phyloP scores from a whole-genome alignment of 1,140 invertebrate genomes.

The Leptinotarsa undecemlineata region DNA sequence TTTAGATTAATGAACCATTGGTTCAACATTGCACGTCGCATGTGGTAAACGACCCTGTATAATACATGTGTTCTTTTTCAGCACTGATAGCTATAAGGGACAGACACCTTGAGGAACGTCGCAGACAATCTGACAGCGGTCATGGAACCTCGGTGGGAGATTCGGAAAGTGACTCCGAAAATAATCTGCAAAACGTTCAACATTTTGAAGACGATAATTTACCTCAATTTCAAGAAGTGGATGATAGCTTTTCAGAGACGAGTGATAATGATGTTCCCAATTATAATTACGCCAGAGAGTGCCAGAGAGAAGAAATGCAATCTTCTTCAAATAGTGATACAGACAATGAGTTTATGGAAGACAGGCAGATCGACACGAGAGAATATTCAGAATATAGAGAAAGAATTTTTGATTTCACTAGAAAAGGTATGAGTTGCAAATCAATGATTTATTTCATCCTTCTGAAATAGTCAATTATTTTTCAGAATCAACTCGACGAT shows the following conservation, averaged over 20 bases:
- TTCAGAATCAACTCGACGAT: not conserved
- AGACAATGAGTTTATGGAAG: conserved; percentile 46
- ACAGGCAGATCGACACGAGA: conserved; percentile 34
- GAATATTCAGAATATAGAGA: conserved; percentile 46
- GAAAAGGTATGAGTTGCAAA: conserved; percentile 29
- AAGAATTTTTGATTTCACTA: conserved; percentile 49
- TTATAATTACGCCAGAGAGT: conserved; percentile 34
- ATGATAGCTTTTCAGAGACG: conserved; percentile 26
- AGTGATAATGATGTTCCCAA: conserved; percentile 21
- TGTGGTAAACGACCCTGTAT: too few species aligned
- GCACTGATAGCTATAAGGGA: conserved; percentile 44
- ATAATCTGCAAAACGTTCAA: conserved; percentile 18
- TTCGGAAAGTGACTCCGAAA: conserved; percentile 47
- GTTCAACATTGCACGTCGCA: too few species aligned
- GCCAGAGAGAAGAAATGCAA: conserved; percentile 20
- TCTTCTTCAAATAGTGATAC: conserved; percentile 25
- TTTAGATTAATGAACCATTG: too few species aligned
- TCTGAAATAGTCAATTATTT: not conserved
- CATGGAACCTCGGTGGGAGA: conserved; percentile 48
- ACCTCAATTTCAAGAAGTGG: not conserved
- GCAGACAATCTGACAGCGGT: conserved; percentile 44
- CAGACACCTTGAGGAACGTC: conserved; percentile 25
- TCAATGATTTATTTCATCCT: not conserved
- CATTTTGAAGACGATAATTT: conserved; percentile 13
- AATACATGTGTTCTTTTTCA: conserved; percentile 3